Conservation (phyloP, 2,888 invertebrate species). For the Eucera pruinosa region DNA sequence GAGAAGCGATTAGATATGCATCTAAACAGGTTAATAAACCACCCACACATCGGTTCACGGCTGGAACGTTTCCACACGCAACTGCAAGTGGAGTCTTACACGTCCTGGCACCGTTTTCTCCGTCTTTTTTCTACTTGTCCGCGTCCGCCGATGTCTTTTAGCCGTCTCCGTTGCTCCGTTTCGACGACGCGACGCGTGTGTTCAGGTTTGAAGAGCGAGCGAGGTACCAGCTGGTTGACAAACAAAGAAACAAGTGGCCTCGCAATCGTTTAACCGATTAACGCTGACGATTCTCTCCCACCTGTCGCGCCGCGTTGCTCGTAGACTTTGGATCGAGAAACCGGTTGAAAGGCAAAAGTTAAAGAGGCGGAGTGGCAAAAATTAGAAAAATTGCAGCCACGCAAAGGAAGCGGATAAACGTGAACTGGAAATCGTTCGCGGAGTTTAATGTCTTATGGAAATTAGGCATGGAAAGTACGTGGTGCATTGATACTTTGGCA, state of each 20-base stretch:
- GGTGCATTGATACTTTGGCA: too few relatives aligned
- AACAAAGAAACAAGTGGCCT: conserved; percentile 69
- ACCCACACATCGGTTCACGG: conserved; percentile 47
- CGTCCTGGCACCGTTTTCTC: conserved; percentile 61
- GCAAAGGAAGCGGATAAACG: too few relatives aligned
- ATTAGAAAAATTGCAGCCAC: too few relatives aligned
- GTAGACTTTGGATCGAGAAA: conserved; percentile 17
- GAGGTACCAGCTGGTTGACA: conserved; percentile 67
- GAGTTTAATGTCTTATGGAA: too few relatives aligned
- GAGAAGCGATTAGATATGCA: conserved; percentile 58
- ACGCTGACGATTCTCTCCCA: conserved; percentile 64
- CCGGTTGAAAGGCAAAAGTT: too few relatives aligned
- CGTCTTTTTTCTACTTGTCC: conserved; percentile 8
- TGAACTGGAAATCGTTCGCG: too few relatives aligned
- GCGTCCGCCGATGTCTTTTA: background rate
- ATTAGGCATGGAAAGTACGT: too few relatives aligned
- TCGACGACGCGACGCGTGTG: conserved; percentile 29
- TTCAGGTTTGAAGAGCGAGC: conserved; percentile 51
- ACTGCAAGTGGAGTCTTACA: conserved; percentile 49
- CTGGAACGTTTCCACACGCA: conserved; percentile 60
- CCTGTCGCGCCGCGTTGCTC: conserved; percentile 36
- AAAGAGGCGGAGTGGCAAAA: too few relatives aligned
- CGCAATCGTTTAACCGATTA: conserved; percentile 69
- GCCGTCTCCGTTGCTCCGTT: conserved; percentile 21
- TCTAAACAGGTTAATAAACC: conserved; percentile 64